Percentiles rank a stretch among this genome's conserved stretches.
These are phyloP conservation scores for Muricea muricata DNA, from an alignment of 92 coral and sea anemone genomes.

Conservation along the genomic window DNA sequence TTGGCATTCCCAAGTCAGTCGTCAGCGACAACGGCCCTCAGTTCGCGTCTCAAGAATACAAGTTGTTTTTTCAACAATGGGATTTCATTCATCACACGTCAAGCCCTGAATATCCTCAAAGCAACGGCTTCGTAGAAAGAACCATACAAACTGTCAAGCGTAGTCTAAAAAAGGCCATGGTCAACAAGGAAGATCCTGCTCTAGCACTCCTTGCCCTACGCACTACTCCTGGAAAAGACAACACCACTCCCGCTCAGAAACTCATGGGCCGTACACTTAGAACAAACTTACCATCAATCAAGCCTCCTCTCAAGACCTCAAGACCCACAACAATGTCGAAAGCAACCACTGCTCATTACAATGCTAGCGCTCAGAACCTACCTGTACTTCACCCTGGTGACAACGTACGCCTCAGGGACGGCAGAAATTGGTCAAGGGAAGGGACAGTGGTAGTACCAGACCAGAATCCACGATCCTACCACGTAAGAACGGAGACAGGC, in stretches of 20 bases:
- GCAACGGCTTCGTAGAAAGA: slow-evolving; percentile 1
- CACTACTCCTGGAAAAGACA: slow-evolving; percentile 18
- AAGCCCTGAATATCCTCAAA: slow-evolving; percentile 2
- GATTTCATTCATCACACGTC: slow-evolving; percentile 10
- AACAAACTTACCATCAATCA: not conserved
- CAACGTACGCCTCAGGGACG: too few relatives aligned
- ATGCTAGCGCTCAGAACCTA: too few relatives aligned
- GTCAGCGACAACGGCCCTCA: slow-evolving; percentile 40
- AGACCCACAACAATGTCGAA: too few relatives aligned
- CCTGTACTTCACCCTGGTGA: too few relatives aligned
- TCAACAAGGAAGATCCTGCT: slow-evolving; percentile 7
- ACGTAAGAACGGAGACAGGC: too few relatives aligned
- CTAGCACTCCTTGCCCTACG: slow-evolving; percentile 24
- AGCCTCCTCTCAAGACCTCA: not conserved
- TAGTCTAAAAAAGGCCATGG: slow-evolving; percentile 10
- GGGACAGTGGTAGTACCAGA: too few relatives aligned
- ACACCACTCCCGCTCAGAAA: slow-evolving; percentile 30
- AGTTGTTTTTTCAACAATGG: not conserved
- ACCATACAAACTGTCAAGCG: slow-evolving; percentile 30
- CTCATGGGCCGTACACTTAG: slow-evolving; percentile 27
- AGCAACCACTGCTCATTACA: too few relatives aligned
- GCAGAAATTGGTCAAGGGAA: too few relatives aligned
- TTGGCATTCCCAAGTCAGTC: slow-evolving; percentile 20
- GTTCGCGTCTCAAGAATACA: slow-evolving; percentile 31
- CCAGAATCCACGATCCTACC: too few relatives aligned